Evolutionary conservation across 2,113 vertebrate species (phyloP), one percentile per base, ranked within the genome.

Genomic region (Daboia siamensis): DNA sequence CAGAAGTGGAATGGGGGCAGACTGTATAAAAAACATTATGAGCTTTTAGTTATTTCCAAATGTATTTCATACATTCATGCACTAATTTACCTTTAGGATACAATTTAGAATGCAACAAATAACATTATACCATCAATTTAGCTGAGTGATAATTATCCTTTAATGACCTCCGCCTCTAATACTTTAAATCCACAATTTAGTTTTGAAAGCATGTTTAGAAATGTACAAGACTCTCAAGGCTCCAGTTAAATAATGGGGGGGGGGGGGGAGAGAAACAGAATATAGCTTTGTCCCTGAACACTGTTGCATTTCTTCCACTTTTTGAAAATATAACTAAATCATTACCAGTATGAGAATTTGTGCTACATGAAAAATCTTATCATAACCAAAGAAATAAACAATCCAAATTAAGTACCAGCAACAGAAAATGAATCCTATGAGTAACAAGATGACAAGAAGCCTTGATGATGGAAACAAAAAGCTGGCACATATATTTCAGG

Each of bases 381-480:
- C 89, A 23, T 52, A 95, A 59, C 23, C 64, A 88, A 89, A 46
- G 80, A 94, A 94, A 94, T 80, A 94, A 94, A 94, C 39, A 93
- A 86, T 88, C 95, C 94, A 80, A 95, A 89, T 93, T 92, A 39
- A 64, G 54, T 11, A 46, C 55, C 44, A 5, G 87, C 85, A 13
- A 2, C 6, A 69, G 51, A 24, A 89, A 94, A 90, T 95, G 93
- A 93, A 93, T 94, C 93, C 61, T 56, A 48, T 9, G 88, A 92
- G 64, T 59, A 91, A 80, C 24, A 56, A 13, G 23, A 94, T 92
- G n/a, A 95, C 86, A 44, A 90, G 23, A 9, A 93, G 51, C 59
- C 84, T 91, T 54, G 74, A 88, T 95, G 48, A 86, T 51, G 74
- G 44, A 95, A 94, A 93, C 6, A 39, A 39, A 80, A 39, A 80